Evolutionary conservation across 2,797 vertebrate genomes (phyloP).

Genomic region (Sebastes minor): DNA sequence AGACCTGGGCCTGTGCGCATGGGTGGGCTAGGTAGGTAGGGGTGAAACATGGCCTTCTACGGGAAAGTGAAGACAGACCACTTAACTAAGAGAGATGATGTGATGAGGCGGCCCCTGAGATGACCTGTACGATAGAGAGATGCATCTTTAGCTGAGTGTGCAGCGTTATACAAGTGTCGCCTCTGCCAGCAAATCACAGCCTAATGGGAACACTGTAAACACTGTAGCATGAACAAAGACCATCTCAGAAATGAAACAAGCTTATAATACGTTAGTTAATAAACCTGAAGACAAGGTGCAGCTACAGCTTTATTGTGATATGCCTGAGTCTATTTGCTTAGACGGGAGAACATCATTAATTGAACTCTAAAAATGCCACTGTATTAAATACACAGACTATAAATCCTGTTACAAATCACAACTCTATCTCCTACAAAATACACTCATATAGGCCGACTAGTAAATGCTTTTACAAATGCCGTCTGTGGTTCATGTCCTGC

Average conservation of each 20-base stretch:
- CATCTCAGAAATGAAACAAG: constrained; percentile 20
- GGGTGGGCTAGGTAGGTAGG: constrained; percentile 43
- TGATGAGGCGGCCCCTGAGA: constrained; percentile 35
- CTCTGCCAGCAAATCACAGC: constrained; percentile 27
- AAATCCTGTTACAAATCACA: constrained; percentile 10
- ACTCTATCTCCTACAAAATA: background rate
- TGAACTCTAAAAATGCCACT: background rate
- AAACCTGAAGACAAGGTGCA: background rate
- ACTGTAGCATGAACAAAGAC: constrained; percentile 11
- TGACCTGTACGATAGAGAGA: constrained; percentile 28
- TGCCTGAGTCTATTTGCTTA: background rate
- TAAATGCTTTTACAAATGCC: background rate
- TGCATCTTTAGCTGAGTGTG: constrained; percentile 27
- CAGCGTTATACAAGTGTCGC: background rate
- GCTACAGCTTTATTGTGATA: background rate
- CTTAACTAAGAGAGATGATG: constrained; percentile 43
- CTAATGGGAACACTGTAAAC: constrained; percentile 19
- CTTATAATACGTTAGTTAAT: constrained; percentile 5
- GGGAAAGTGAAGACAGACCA: constrained; percentile 47
- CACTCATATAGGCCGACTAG: background rate
- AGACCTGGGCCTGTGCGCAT: constrained; percentile 27
- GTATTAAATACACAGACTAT: background rate
- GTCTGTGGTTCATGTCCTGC: background rate
- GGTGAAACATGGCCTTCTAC: constrained; percentile 37
- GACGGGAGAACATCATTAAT: background rate